These are phyloP conservation scores for Gavia stellata DNA, from an alignment of 2,113 vertebrate species.

Conservation along the genomic window DNA sequence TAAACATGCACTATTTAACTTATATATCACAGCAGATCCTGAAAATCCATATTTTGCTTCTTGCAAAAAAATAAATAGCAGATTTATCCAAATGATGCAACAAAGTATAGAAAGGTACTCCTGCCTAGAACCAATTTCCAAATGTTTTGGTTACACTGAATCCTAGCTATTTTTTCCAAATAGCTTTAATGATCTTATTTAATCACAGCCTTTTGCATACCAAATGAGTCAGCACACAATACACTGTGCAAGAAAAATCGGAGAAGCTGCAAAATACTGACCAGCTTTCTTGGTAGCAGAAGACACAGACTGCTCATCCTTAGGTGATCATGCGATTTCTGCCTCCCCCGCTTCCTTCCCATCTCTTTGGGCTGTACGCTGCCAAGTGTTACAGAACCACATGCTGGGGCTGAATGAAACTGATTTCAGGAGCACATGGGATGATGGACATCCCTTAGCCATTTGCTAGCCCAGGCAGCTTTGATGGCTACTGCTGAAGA, in stretches of 20 bases:
- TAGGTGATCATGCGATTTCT: neutral
- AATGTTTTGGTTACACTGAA: neutral
- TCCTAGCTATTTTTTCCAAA: neutral
- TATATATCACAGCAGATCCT: neutral
- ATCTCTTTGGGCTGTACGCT: fast-evolving
- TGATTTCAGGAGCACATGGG: neutral
- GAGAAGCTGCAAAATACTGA: neutral
- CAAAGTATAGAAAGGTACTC: neutral
- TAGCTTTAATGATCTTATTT: neutral
- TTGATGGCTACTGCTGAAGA: neutral
- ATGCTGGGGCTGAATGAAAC: neutral
- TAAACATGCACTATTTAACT: neutral
- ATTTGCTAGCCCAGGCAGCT: neutral
- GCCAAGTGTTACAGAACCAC: neutral
- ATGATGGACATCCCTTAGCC: neutral
- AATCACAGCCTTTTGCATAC: neutral
- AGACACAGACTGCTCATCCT: neutral
- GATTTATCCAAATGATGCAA: neutral
- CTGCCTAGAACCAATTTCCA: neutral
- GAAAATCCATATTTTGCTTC: neutral
- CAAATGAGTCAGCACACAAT: neutral
- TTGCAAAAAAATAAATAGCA: neutral
- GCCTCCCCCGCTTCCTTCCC: neutral
- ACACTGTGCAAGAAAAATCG: neutral
- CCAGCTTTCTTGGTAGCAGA: neutral